phyloP scores from a whole-genome alignment of 2,888 invertebrate species.

The Hesperia comma region DNA sequence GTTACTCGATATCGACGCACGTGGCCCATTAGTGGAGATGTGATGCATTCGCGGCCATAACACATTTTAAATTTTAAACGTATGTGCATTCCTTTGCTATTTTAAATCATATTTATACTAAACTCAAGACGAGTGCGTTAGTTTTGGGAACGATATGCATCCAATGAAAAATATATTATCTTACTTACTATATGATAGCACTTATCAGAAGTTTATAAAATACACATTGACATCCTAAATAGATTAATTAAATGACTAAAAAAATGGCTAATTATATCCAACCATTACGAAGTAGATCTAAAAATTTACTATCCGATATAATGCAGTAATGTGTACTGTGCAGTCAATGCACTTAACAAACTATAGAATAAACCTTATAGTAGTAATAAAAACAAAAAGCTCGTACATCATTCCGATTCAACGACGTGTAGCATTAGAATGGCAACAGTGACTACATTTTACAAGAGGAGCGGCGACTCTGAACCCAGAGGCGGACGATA shows the following conservation, averaged over 20 bases:
- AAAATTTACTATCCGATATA: background rate
- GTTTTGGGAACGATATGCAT: conserved; percentile 2
- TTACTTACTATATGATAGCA: background rate
- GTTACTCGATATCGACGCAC: conserved; percentile 42
- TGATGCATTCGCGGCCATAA: conserved; percentile 38
- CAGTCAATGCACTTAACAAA: background rate
- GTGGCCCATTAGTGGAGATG: conserved; percentile 49
- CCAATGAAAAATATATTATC: background rate
- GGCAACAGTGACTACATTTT: conserved; percentile 34
- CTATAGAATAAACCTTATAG: background rate
- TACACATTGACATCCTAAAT: background rate
- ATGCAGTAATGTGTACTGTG: no score
- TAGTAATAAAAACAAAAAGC: conserved; percentile 27
- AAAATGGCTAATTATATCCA: background rate
- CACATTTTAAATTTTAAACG: conserved; percentile 42
- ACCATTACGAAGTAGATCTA: no score
- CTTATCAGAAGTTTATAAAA: background rate
- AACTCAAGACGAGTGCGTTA: background rate
- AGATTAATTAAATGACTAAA: background rate
- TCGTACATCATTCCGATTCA: conserved; percentile 32
- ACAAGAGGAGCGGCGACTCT: conserved; percentile 34
- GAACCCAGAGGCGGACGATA: conserved; percentile 54
- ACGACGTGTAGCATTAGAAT: conserved; percentile 33
- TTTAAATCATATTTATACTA: conserved; percentile 25
- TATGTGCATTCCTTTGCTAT: conserved; percentile 35